Conservation (phyloP, 2,888 invertebrate genomes). For the Drosophila suboccidentalis region DNA sequence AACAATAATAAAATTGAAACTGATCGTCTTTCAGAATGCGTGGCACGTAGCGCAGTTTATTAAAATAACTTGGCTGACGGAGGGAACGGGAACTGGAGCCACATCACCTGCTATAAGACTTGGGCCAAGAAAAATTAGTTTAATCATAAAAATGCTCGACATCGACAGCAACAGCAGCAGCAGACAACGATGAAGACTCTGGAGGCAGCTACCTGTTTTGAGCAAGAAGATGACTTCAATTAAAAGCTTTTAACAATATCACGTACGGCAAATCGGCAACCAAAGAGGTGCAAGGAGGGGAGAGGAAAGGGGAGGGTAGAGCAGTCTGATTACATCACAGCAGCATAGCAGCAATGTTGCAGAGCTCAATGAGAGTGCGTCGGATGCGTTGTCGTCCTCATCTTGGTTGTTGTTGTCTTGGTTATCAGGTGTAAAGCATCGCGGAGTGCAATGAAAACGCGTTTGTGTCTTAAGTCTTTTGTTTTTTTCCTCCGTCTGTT, state of each 20-base stretch:
- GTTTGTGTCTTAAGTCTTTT: slow-evolving; percentile 78
- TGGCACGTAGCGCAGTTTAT: slow-evolving; percentile 86
- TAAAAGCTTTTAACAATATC: slow-evolving; percentile 85
- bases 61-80: slow-evolving; percentile 84
- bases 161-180: slow-evolving; percentile 57
- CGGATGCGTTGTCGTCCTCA: slow-evolving; percentile 32
- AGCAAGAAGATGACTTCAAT: slow-evolving; percentile 83
- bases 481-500: slow-evolving; percentile 27
- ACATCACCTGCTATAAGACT: slow-evolving; percentile 76
- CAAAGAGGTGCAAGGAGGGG: not conserved
- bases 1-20: slow-evolving; percentile 82
- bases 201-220: slow-evolving; percentile 78
- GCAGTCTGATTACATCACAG: slow-evolving; percentile 77
- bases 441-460: slow-evolving; percentile 64
- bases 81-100: slow-evolving; percentile 48
- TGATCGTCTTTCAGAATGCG: slow-evolving; percentile 82
- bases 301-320: not conserved
- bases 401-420: slow-evolving; percentile 25
- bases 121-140: slow-evolving; percentile 81
- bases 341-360: slow-evolving; percentile 30
- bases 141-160: slow-evolving; percentile 83
- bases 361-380: slow-evolving; percentile 61
- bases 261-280: slow-evolving; percentile 78
- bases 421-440: slow-evolving; percentile 80
- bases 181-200: slow-evolving; percentile 45